A percentile compares a stretch with the other conserved stretches of the same genome.
Evolutionary conservation across 2,888 invertebrate genomes (phyloP).

Genomic region (Temnothorax unifasciatus): DNA sequence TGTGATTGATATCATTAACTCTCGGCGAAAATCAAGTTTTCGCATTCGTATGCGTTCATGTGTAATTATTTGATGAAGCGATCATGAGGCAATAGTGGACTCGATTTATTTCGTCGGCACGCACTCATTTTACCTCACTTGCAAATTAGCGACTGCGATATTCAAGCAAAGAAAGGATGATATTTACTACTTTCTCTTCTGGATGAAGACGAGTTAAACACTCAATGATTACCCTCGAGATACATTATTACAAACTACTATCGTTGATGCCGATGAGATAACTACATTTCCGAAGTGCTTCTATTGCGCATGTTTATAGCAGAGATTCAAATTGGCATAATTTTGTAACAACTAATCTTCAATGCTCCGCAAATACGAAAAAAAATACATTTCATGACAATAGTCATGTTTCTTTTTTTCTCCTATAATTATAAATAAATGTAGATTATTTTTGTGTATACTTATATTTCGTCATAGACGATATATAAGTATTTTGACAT

Average conservation of each 20-base stretch:
- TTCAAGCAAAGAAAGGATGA: slow-evolving; percentile 18
- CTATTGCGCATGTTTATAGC: not conserved
- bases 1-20: slow-evolving; percentile 32
- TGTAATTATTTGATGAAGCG: slow-evolving; percentile 49
- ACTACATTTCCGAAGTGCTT: not conserved
- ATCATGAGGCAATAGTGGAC: slow-evolving; percentile 49
- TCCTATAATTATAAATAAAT: not conserved
- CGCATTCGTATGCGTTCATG: slow-evolving; percentile 28
- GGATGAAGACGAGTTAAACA: slow-evolving; percentile 25
- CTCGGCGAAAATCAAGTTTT: slow-evolving; percentile 48
- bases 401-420: not conserved
- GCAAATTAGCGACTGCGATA: slow-evolving; percentile 26
- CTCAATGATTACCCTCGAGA: not conserved
- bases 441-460: not conserved
- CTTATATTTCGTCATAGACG: not conserved
- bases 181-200: slow-evolving; percentile 45
- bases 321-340: not conserved
- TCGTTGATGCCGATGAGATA: not conserved
- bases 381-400: not conserved
- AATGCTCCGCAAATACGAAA: not conserved
- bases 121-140: slow-evolving; percentile 20
- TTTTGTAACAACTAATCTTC: not conserved
- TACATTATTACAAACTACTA: not conserved
- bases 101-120: slow-evolving; percentile 48
- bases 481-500: not conserved